Conservation (phyloP, 2,888 invertebrate species). For the Hermaeophaga mercurialis region DNA sequence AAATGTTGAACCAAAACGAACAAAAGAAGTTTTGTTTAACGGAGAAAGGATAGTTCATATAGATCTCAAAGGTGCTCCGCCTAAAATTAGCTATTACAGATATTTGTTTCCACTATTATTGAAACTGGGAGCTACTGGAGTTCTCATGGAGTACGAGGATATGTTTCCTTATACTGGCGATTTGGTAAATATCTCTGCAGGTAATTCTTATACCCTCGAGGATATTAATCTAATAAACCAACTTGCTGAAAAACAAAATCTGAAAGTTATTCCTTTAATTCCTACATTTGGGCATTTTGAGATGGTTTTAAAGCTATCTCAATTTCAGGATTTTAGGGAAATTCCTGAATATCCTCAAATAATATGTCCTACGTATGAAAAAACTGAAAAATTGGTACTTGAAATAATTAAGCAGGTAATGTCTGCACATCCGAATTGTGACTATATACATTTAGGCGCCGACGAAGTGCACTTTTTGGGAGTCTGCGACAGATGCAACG, state of each 20-base stretch:
- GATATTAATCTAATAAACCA: slow-evolving; percentile 60
- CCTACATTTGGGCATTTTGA: slow-evolving; percentile 89
- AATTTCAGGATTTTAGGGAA: slow-evolving; percentile 72
- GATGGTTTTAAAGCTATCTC: slow-evolving; percentile 73
- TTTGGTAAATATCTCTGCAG: slow-evolving; percentile 65
- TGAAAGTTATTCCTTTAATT: slow-evolving; percentile 79
- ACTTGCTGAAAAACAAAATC: slow-evolving; percentile 62
- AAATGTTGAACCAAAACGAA: not conserved
- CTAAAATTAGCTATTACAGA: slow-evolving; percentile 66
- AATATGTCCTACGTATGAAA: slow-evolving; percentile 71
- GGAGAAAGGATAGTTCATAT: slow-evolving; percentile 74
- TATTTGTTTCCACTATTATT: slow-evolving; percentile 67
- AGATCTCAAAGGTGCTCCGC: slow-evolving; percentile 85
- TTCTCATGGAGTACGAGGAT: slow-evolving; percentile 85
- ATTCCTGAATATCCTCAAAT: slow-evolving; percentile 64
- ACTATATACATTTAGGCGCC: slow-evolving; percentile 74
- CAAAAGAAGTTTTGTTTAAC: slow-evolving; percentile 9
- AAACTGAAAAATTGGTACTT: slow-evolving; percentile 63
- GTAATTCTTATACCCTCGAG: slow-evolving; percentile 66
- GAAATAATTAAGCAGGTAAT: slow-evolving; percentile 76
- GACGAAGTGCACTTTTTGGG: slow-evolving; percentile 80
- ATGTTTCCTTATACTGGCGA: slow-evolving; percentile 79
- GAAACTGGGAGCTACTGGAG: slow-evolving; percentile 73
- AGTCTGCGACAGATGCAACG: slow-evolving; percentile 65
- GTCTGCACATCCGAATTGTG: slow-evolving; percentile 60